Evolutionary conservation across 1,140 invertebrate genomes (phyloP).

Genomic region (Drosophila carrolli): DNA sequence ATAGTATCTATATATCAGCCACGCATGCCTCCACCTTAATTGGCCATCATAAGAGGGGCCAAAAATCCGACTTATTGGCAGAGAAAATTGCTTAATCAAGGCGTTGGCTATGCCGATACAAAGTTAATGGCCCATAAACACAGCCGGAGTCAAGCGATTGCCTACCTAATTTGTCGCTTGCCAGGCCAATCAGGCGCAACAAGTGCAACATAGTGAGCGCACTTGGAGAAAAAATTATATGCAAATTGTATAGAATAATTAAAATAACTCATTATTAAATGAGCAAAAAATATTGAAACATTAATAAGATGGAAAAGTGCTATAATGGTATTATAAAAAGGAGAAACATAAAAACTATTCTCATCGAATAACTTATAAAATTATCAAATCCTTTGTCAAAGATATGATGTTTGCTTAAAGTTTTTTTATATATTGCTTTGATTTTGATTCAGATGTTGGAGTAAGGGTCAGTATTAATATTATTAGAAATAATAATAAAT

Average conservation of each 20-base stretch:
- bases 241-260: background rate
- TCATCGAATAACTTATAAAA: no score
- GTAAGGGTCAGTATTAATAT: no score
- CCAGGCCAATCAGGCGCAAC: slow-evolving; percentile 70
- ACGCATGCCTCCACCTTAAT: slow-evolving; percentile 75
- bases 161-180: slow-evolving; percentile 78
- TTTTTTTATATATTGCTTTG: no score
- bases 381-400: no score
- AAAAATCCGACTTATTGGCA: slow-evolving; percentile 24
- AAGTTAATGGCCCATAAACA: slow-evolving; percentile 77
- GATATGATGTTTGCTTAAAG: no score
- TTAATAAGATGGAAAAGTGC: no score
- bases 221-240: slow-evolving; percentile 18
- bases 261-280: background rate
- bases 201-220: slow-evolving; percentile 57
- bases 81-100: slow-evolving; percentile 75
- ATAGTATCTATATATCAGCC: slow-evolving; percentile 38
- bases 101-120: slow-evolving; percentile 65
- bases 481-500: no score
- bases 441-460: no score
- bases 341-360: no score
- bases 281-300: no score
- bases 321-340: no score
- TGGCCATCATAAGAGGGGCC: slow-evolving; percentile 68
- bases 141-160: slow-evolving; percentile 76